Base-by-base conservation (phyloP, 2,888 invertebrate genomes). In the Chrysolina haemoptera region DNA sequence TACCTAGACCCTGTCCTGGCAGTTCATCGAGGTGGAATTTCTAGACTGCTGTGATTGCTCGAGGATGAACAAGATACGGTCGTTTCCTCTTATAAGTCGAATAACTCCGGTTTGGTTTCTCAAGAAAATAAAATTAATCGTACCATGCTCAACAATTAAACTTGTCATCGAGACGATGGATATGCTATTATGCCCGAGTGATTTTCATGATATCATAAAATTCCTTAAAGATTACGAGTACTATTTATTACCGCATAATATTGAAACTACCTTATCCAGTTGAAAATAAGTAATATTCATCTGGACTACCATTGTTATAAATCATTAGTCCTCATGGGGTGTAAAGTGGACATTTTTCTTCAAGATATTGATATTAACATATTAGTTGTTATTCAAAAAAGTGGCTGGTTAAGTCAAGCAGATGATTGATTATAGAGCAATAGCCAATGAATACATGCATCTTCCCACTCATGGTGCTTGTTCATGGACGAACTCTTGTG, bases 21-120 rank as follows among this genome's bases (percentile, higher is more conserved):
- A 67, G 70, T 18, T 53, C 53, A 20, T 55, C 70, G 72, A 76
- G 74, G 71, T 75, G 75, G 74, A 77, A 73, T 78, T 76, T 78
- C 76, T 71, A 75, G 59, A 59, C 35, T 22, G 59, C 73, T 72
- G 69, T 70, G 76, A 71, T 75, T 73, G 72, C 71, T 74, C 66
- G 70, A 77, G 74, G 77, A 74, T 78, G 76, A 76, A 75, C 75
- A 72, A 75, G 76, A 76, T 74, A 73, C 74, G 75, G 68, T 69
- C 77, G 74, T 77, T 79, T 79, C 78, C 79, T 77, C 67, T 74
- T 64, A 76, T 76, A 73, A 72, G 64, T 68, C 72, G 68, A 73
- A 76, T 76, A 69, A 71, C 71, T 70, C 46, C 62, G 71, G 71
- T 74, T 68, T 67, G 71, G 71, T 73, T 68, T 67, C 68, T 27